phyloP scores from a whole-genome alignment of 2,113 vertebrate genomes.

The Oceanites oceanicus region DNA sequence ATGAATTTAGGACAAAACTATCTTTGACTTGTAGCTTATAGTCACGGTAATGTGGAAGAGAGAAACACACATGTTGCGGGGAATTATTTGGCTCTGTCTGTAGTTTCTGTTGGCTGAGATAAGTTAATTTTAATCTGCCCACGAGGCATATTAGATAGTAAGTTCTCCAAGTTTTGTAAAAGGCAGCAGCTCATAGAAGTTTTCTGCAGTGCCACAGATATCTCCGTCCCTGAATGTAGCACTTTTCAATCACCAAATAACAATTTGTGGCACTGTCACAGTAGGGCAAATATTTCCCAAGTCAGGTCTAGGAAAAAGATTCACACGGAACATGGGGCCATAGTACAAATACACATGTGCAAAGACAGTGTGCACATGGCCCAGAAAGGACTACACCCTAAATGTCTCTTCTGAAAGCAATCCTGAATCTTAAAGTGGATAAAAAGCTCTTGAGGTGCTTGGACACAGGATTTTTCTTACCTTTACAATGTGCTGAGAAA shows the following conservation, averaged over 20 bases:
- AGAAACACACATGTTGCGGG: neutral
- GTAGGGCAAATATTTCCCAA: neutral
- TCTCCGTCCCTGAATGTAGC: neutral
- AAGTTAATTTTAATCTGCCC: neutral
- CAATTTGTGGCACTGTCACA: neutral
- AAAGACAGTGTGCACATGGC: neutral
- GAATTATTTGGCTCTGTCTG: neutral
- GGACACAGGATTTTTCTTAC: neutral
- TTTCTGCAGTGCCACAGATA: neutral
- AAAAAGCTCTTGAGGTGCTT: neutral
- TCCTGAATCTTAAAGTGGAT: neutral
- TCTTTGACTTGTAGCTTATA: neutral
- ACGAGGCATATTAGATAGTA: neutral
- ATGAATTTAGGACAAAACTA: constrained; percentile 8
- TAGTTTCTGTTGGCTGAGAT: neutral
- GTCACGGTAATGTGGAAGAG: neutral
- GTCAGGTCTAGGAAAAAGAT: neutral
- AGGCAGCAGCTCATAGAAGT: neutral
- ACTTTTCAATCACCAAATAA: neutral
- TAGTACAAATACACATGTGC: neutral
- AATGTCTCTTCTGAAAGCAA: neutral
- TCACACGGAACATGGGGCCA: rapidly evolving
- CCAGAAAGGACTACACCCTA: neutral
- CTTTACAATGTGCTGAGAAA: neutral
- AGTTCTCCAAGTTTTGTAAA: neutral